These are phyloP conservation scores for Epsilonema sp. DNA, from an alignment of 2,888 invertebrate genomes.

Conservation along the genomic window DNA sequence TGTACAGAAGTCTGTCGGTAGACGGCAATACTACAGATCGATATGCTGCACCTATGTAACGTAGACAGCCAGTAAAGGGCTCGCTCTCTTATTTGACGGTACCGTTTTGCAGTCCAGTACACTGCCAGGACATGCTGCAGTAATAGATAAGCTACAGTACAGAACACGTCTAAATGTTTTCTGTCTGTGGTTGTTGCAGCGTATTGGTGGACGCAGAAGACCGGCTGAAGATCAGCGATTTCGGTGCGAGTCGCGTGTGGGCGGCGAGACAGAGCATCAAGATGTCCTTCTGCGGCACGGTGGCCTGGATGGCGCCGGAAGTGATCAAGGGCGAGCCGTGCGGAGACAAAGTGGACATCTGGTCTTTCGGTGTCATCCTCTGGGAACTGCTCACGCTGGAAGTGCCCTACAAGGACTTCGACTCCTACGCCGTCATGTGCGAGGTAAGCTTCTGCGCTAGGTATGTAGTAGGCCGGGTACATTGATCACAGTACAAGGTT, in stretches of 20 bases:
- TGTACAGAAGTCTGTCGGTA: too few relatives aligned
- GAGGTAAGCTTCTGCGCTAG: too few relatives aligned
- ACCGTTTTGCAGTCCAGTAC: too few relatives aligned
- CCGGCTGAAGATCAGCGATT: slow-evolving; percentile 81
- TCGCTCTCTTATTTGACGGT: too few relatives aligned
- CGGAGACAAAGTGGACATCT: slow-evolving; percentile 91
- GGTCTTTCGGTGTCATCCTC: slow-evolving; percentile 91
- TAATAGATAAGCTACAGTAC: too few relatives aligned
- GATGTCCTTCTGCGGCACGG: slow-evolving; percentile 95
- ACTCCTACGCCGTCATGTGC: slow-evolving; percentile 90
- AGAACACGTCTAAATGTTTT: too few relatives aligned
- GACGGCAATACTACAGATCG: too few relatives aligned
- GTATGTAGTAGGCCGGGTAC: too few relatives aligned
- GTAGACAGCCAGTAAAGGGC: too few relatives aligned
- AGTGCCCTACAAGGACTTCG: slow-evolving; percentile 76
- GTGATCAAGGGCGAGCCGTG: slow-evolving; percentile 88
- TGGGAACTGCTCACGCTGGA: slow-evolving; percentile 93
- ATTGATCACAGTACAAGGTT: too few relatives aligned
- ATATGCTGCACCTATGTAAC: too few relatives aligned
- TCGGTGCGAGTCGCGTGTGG: slow-evolving; percentile 84
- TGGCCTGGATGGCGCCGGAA: slow-evolving; percentile 99
- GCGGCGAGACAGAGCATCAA: slow-evolving; percentile 61
- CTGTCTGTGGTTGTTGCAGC: slow-evolving; percentile 22
- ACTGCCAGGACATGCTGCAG: too few relatives aligned
- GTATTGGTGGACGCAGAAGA: slow-evolving; percentile 34